Evolutionary conservation across 2,888 invertebrate species (phyloP), one percentile per base, ranked within the genome.

Genomic region (Hirtodrosophila cameraria): DNA sequence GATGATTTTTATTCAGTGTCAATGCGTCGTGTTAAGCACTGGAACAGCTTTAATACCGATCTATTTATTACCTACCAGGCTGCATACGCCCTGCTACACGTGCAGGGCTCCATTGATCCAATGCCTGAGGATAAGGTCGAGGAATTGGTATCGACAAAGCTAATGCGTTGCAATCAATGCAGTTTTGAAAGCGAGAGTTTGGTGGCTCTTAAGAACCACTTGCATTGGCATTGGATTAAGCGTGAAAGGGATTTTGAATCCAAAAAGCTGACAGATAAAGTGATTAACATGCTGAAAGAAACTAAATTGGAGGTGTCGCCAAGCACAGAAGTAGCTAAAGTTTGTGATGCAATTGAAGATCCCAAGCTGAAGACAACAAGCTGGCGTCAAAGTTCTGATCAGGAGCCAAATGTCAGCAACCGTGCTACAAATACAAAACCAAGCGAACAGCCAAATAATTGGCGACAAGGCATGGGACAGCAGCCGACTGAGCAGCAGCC

Each of bases 11-110:
- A 60, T 13, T 67, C 80, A 0, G 11, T 20, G 7, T 52, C 35
- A 0, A 48, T 81, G 62, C 46, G 55, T 3, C 49, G 46, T 1
- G 1, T 4, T 0, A 3, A 0, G 0, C 86, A 86, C 25, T 86
- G 86, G 83, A 75, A 71, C n/a, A 60, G 69, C n/a, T 81, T 83
- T n/a, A 46, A 81, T 23, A 69, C 80, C 1, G 60, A 66, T 8
- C 3, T 86, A 0, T 80, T 80, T 8, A 7, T 86, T 0, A 66
- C 53, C 2, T 67, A 59, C 23, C 60, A 61, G 30, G 43, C 46
- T 9, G 66, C 25, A 1, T 72, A 75, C n/a, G 60, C 54, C 0
- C n/a, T 67, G 35, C 20, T 80, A 3, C 16, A 38, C 5, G 5
- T 48, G 2, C 43, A 53, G 13, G 86, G 76, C 1, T 39, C 15